phyloP scores from a whole-genome alignment of 1,140 invertebrate species.

The Eriosoma lanigerum region DNA sequence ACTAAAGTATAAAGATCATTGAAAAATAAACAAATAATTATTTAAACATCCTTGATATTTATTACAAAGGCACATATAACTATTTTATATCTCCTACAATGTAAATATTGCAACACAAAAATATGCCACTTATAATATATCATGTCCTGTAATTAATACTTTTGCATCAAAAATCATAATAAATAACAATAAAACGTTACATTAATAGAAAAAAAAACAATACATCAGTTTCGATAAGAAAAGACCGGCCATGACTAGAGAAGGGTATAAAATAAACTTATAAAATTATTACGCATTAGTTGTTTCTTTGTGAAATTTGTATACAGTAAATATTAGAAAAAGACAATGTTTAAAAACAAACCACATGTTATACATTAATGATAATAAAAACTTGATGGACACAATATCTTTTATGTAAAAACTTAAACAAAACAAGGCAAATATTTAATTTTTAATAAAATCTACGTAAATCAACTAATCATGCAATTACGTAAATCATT shows the following conservation, averaged over 20 bases:
- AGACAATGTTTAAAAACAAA: not conserved
- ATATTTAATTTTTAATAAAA: constrained; percentile 19
- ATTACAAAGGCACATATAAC: constrained; percentile 48
- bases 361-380: not conserved
- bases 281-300: not conserved
- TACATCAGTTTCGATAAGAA: constrained; percentile 11
- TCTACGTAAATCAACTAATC: constrained; percentile 9
- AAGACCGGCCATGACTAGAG: constrained; percentile 45
- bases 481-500: constrained; percentile 35
- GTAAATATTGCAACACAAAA: constrained; percentile 45
- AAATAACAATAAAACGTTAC: constrained; percentile 48
- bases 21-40: constrained; percentile 1
- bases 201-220: constrained; percentile 45
- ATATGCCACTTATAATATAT: constrained; percentile 28
- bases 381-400: not conserved
- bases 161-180: constrained; percentile 43
- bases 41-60: constrained; percentile 38
- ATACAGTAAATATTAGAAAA: constrained; percentile 15
- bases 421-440: constrained; percentile 35
- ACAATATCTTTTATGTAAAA: constrained; percentile 25
- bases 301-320: not conserved
- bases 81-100: constrained; percentile 39
- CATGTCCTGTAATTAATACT: constrained; percentile 35
- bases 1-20: too few relatives aligned
- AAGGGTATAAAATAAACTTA: constrained; percentile 13